Evolutionary conservation across 2,888 invertebrate genomes (phyloP).

Genomic region (Drosophila putrida): DNA sequence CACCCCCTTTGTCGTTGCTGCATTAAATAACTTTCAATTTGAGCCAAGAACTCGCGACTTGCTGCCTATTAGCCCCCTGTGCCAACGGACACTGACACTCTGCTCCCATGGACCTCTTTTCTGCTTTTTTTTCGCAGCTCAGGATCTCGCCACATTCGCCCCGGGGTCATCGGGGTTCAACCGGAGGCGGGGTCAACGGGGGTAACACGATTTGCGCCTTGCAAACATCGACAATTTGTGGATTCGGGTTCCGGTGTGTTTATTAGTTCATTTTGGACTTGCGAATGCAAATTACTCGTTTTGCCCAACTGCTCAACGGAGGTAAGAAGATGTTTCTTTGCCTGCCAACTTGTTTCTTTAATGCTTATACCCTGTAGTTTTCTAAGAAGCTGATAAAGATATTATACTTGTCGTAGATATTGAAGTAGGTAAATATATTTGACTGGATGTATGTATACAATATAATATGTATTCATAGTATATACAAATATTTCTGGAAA

Average conservation of each 20-base stretch:
- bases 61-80: constrained; percentile 69
- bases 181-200: not conserved
- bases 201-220: constrained; percentile 46
- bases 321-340: not conserved
- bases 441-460: too few species aligned
- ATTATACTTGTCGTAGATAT: too few species aligned
- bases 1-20: constrained; percentile 34
- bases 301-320: not conserved
- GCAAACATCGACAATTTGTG: constrained; percentile 72
- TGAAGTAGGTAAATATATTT: too few species aligned
- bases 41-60: constrained; percentile 68
- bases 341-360: too few species aligned
- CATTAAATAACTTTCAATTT: constrained; percentile 81
- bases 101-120: constrained; percentile 39
- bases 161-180: constrained; percentile 20
- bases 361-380: not conserved
- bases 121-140: constrained; percentile 1
- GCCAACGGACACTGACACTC: constrained; percentile 43
- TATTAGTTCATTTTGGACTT: constrained; percentile 70
- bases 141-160: too few species aligned
- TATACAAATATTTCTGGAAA: too few species aligned
- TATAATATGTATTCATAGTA: too few species aligned
- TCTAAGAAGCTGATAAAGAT: not conserved
- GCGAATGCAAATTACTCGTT: constrained; percentile 64
- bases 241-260: constrained; percentile 63